These are phyloP conservation scores for Ahaetulla prasina DNA, from an alignment of 2,113 vertebrate species.

Conservation along the genomic window DNA sequence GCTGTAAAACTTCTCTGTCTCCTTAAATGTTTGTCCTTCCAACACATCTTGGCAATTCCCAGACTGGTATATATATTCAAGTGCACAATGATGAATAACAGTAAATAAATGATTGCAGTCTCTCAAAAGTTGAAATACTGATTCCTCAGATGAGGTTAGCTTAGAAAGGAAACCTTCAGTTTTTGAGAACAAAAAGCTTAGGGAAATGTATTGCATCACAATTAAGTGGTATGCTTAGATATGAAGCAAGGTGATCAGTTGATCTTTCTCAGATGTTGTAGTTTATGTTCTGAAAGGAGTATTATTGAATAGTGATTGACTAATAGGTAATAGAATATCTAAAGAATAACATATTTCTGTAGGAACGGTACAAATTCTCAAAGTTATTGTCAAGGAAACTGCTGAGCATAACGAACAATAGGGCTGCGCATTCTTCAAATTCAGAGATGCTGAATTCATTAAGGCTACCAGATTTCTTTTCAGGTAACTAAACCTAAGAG, in stretches of 20 bases:
- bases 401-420: not conserved
- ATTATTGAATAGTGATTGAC: not conserved
- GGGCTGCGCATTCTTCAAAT: no score
- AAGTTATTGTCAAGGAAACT: not conserved
- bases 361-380: not conserved
- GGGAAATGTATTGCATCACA: not conserved
- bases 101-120: not conserved
- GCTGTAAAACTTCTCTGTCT: constrained; percentile 49
- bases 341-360: no score
- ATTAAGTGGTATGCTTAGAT: not conserved
- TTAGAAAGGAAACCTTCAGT: not conserved
- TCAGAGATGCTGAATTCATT: no score
- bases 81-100: not conserved
- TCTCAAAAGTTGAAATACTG: not conserved
- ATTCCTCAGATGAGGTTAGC: not conserved
- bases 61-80: not conserved
- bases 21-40: constrained; percentile 24
- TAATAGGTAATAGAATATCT: not conserved
- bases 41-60: not conserved
- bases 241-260: no score
- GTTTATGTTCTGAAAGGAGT: not conserved
- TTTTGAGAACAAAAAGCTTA: not conserved
- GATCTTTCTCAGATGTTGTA: not conserved
- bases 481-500: no score
- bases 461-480: no score